Conservation (phyloP, 2,888 invertebrate genomes). For the Megaustenia siamemsis region DNA sequence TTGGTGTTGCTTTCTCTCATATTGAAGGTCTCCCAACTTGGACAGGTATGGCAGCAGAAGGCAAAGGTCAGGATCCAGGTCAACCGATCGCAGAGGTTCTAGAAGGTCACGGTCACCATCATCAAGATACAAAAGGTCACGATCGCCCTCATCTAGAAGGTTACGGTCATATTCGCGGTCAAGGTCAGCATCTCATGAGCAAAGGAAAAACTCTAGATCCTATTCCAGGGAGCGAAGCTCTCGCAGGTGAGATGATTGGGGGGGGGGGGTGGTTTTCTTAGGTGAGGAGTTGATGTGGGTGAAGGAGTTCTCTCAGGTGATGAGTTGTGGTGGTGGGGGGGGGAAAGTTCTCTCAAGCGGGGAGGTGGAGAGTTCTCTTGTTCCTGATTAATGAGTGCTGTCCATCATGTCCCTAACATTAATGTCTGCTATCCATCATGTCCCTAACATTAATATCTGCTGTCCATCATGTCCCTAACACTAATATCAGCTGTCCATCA, state of each 20-base stretch:
- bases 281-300: background rate
- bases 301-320: no score
- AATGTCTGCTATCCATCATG: no score
- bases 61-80: constrained; percentile 20
- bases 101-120: constrained; percentile 52
- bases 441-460: no score
- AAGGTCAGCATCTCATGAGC: constrained; percentile 58
- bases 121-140: constrained; percentile 39
- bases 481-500: no score
- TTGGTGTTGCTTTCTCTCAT: no score
- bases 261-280: background rate
- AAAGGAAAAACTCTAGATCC: constrained; percentile 50
- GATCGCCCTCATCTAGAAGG: constrained; percentile 51
- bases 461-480: no score
- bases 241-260: background rate
- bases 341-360: no score
- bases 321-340: no score
- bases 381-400: background rate
- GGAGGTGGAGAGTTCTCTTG: no score
- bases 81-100: constrained; percentile 43
- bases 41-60: constrained; percentile 30
- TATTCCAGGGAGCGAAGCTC: constrained; percentile 43
- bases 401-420: background rate
- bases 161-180: constrained; percentile 52
- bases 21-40: background rate